Conservation (phyloP, 2,888 invertebrate genomes). For the Drosophila mulleri region DNA sequence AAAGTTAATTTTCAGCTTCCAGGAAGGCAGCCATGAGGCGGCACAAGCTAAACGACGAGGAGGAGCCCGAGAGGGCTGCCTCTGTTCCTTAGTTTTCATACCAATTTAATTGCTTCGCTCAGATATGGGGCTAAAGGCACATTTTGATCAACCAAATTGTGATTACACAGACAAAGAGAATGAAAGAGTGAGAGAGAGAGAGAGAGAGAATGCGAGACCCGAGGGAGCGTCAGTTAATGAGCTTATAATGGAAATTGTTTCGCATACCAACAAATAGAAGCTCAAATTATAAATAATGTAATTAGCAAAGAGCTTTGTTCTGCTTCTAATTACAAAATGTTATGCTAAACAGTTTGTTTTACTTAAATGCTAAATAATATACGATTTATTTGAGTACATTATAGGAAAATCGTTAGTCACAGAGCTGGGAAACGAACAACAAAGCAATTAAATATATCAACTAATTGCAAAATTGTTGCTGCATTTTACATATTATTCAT, state of each 20-base stretch:
- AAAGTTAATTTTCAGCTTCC: constrained; percentile 68
- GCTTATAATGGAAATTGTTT: constrained; percentile 67
- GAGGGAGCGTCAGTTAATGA: constrained; percentile 56
- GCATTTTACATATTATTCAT: background rate
- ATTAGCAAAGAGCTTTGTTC: constrained; percentile 28
- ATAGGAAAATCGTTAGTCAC: no score
- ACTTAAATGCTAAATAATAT: background rate
- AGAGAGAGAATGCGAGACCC: constrained; percentile 6
- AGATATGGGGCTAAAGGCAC: constrained; percentile 34
- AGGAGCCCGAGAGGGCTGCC: background rate
- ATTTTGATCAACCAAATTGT: constrained; percentile 45
- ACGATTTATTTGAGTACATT: background rate
- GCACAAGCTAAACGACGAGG: constrained; percentile 34
- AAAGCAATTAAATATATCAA: background rate
- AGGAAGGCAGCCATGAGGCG: constrained; percentile 56
- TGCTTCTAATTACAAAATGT: constrained; percentile 5
- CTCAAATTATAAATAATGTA: constrained; percentile 25
- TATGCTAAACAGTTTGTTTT: constrained; percentile 7
- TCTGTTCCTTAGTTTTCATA: constrained; percentile 10
- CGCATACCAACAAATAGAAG: constrained; percentile 20
- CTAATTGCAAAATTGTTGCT: background rate
- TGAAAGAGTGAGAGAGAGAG: background rate
- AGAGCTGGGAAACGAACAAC: background rate
- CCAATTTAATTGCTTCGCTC: constrained; percentile 42
- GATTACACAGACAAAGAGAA: constrained; percentile 33